phyloP scores from a whole-genome alignment of 2,888 invertebrate species.

The Embidobia sp. region DNA sequence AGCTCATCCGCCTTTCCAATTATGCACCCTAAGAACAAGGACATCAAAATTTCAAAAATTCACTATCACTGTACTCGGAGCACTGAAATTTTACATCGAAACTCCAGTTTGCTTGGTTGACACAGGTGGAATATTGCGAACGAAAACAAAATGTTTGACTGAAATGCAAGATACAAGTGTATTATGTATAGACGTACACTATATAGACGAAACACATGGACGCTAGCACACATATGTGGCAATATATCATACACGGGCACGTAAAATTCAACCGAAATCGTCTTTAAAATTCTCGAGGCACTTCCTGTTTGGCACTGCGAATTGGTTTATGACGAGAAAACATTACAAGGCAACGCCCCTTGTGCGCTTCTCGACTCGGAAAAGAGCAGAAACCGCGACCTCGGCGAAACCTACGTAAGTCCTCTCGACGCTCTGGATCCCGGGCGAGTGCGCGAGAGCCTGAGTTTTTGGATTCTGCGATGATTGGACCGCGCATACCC shows the following conservation, averaged over 20 bases:
- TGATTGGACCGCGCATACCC: conserved; percentile 81
- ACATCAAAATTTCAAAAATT: too few species aligned
- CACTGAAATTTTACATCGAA: too few species aligned
- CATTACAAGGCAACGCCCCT: conserved; percentile 77
- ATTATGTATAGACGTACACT: conserved; percentile 45
- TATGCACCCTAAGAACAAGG: too few species aligned
- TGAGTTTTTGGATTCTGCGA: conserved; percentile 81
- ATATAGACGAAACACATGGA: conserved; percentile 16
- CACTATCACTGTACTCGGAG: too few species aligned
- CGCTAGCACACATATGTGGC: background rate
- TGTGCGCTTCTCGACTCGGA: conserved; percentile 75
- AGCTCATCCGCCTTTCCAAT: too few species aligned
- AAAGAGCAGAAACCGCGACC: conserved; percentile 72
- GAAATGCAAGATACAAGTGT: conserved; percentile 40
- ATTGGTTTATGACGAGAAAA: conserved; percentile 22
- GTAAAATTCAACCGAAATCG: background rate
- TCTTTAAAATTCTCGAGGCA: background rate
- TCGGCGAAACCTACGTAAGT: conserved; percentile 69
- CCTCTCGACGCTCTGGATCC: conserved; percentile 80
- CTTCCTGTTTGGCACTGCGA: conserved; percentile 10
- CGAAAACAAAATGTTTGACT: conserved; percentile 5
- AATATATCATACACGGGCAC: too few species aligned
- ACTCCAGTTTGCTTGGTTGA: background rate
- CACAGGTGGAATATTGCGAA: background rate
- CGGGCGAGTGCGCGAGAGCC: conserved; percentile 83